A percentile compares a stretch with the other conserved stretches of the same genome.
Evolutionary conservation across 2,113 vertebrate genomes (phyloP).

Genomic region (Eurypyga helias): DNA sequence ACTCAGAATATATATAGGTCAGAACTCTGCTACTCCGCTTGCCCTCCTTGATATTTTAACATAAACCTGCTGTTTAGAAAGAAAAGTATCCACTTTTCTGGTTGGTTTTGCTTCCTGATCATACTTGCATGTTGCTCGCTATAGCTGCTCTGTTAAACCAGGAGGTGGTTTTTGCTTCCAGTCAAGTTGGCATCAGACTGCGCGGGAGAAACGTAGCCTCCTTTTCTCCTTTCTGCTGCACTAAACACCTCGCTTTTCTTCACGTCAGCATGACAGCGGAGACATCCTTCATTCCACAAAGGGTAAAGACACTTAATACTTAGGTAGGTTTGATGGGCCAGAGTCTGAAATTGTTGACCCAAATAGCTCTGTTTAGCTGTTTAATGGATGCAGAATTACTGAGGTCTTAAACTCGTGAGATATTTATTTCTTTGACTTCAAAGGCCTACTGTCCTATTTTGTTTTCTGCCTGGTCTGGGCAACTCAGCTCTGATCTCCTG

Average conservation of each 20-base stretch:
- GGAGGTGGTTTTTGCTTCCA: background rate
- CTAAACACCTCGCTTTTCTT: background rate
- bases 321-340: accelerated
- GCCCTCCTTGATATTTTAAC: background rate
- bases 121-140: background rate
- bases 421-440: background rate
- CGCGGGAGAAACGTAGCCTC: background rate
- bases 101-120: background rate
- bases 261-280: background rate
- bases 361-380: background rate
- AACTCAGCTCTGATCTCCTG: background rate
- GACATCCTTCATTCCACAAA: background rate
- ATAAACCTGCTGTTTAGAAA: background rate
- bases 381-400: background rate
- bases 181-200: background rate
- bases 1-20: background rate
- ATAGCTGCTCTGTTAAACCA: background rate
- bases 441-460: background rate
- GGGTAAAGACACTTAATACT: background rate
- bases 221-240: background rate
- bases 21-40: background rate
- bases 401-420: background rate
- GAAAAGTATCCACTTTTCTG: background rate
- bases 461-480: background rate
- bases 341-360: background rate